These are phyloP conservation scores for Pherbina coryleti DNA, from an alignment of 2,888 invertebrate genomes.

Conservation along the genomic window DNA sequence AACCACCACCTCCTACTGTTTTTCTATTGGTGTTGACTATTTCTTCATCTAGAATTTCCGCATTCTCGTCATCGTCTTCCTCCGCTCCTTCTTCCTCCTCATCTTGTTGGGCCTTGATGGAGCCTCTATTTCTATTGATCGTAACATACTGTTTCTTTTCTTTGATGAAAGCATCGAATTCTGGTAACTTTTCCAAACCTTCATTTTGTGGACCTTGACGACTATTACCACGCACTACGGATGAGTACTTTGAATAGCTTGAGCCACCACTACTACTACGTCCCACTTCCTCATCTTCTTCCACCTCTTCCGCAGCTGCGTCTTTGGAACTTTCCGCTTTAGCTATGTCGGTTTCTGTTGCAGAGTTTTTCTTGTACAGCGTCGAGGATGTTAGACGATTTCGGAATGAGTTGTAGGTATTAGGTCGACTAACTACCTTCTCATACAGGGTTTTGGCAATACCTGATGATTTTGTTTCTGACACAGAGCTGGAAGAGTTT, in stretches of 20 bases:
- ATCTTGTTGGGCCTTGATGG: slow-evolving; percentile 60
- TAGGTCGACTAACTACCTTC: slow-evolving; percentile 74
- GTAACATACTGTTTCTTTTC: slow-evolving; percentile 77
- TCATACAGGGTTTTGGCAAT: slow-evolving; percentile 84
- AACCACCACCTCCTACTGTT: slow-evolving; percentile 52
- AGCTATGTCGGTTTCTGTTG: slow-evolving; percentile 41
- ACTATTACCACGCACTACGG: slow-evolving; percentile 74
- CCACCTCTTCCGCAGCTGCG: slow-evolving; percentile 26
- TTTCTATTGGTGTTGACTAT: slow-evolving; percentile 50
- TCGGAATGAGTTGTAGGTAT: slow-evolving; percentile 60
- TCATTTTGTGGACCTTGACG: slow-evolving; percentile 74
- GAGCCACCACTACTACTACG: slow-evolving; percentile 49
- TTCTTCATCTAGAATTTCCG: slow-evolving; percentile 40
- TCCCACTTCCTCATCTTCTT: slow-evolving; percentile 41
- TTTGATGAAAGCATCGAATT: slow-evolving; percentile 67
- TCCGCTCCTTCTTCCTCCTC: slow-evolving; percentile 49
- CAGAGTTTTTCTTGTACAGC: slow-evolving; percentile 49
- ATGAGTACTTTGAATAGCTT: slow-evolving; percentile 71
- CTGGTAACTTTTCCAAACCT: slow-evolving; percentile 69
- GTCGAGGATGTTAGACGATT: slow-evolving; percentile 61
- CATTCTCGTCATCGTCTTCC: slow-evolving; percentile 47
- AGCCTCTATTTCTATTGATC: slow-evolving; percentile 74
- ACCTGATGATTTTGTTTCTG: slow-evolving; percentile 73
- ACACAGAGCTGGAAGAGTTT: slow-evolving; percentile 58
- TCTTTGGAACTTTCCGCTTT: slow-evolving; percentile 6